Evolutionary conservation across 2,797 vertebrate genomes (phyloP), one percentile per base, ranked within the genome.

Genomic region (Amniataba percoides): DNA sequence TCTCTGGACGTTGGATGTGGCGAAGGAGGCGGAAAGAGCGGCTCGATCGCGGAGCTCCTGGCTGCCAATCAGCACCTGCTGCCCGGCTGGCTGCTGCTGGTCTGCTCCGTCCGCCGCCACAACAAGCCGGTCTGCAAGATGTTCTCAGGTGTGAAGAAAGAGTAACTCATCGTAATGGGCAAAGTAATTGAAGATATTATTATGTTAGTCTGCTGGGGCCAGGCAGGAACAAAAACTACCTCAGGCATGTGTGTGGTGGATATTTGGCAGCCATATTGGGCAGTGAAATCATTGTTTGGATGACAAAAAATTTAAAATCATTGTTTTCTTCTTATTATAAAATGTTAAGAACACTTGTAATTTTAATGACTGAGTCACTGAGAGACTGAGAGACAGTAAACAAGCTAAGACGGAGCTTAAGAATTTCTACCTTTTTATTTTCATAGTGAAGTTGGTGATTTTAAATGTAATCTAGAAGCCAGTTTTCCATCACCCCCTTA

Each of bases 81-180:
- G 72, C 96, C 96, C 7, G 62, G 89, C 43, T 97, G 96, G 96
- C 88, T 97, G 78, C 92, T 96, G 45, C 89, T 97, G 42, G 85
- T 97, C 67, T 96, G 95, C 88, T 96, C 95, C 0, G 85, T 94
- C n/a, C 95, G 95, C 5, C 93, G 94, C 36, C 94, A 96, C 31
- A 96, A 95, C 87, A 95, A 94, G 78, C 64, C 85, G 3, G 66
- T 96, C 57, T 95, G 92, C 87, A 94, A 93, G 86, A 96, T 95
- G 94, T 97, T 97, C 81, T 93, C 95, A 87, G 92, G 95, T 97
- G 88, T 14, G 25, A 71, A 55, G 46, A 61, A 27, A 52, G 7
- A 57, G 11, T 2, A 8, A 31, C 36, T 65, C 19, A 7, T 64
- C 16, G 48, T 51, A 15, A 3, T 27, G 12, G 12, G 27, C 1